Conservation (phyloP, 2,888 invertebrate species). For the Rhingia rostrata region DNA sequence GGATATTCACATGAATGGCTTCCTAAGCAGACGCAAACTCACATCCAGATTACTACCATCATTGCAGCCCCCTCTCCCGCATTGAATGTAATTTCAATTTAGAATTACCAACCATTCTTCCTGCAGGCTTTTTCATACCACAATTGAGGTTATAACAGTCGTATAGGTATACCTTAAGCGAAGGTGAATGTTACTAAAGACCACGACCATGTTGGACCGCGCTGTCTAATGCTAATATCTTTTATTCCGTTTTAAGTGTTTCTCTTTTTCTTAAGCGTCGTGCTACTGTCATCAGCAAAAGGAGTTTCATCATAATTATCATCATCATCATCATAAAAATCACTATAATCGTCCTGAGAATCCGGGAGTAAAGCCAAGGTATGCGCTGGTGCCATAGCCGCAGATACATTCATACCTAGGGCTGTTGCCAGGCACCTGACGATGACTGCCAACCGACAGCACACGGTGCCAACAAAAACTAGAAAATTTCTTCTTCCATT, state of each 20-base stretch:
- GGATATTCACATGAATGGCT: constrained; percentile 23
- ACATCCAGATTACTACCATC: constrained; percentile 2
- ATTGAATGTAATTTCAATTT: constrained; percentile 44
- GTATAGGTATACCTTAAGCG: neutral
- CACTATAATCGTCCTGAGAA: constrained; percentile 57
- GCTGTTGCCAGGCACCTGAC: constrained; percentile 37
- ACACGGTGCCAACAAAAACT: constrained; percentile 49
- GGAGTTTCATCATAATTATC: constrained; percentile 42
- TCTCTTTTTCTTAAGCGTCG: constrained; percentile 15
- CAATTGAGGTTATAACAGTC: no score
- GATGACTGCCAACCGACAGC: constrained; percentile 22
- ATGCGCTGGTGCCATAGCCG: constrained; percentile 1
- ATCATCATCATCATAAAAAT: constrained; percentile 61
- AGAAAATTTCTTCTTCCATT: constrained; percentile 18
- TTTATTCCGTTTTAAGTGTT: constrained; percentile 19
- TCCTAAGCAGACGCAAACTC: constrained; percentile 17
- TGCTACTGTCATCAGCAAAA: constrained; percentile 41
- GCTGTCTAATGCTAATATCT: constrained; percentile 25
- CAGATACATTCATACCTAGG: constrained; percentile 44
- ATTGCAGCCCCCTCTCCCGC: neutral
- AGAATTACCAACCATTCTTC: constrained; percentile 18
- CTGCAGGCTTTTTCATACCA: neutral
- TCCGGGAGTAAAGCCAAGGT: constrained; percentile 2
- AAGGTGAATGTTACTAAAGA: constrained; percentile 28
- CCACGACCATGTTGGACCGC: constrained; percentile 31